Evolutionary conservation across 92 coral and sea anemone genomes (phyloP), one percentile per base, ranked within the genome.

Genomic region (Siderastrea siderea): DNA sequence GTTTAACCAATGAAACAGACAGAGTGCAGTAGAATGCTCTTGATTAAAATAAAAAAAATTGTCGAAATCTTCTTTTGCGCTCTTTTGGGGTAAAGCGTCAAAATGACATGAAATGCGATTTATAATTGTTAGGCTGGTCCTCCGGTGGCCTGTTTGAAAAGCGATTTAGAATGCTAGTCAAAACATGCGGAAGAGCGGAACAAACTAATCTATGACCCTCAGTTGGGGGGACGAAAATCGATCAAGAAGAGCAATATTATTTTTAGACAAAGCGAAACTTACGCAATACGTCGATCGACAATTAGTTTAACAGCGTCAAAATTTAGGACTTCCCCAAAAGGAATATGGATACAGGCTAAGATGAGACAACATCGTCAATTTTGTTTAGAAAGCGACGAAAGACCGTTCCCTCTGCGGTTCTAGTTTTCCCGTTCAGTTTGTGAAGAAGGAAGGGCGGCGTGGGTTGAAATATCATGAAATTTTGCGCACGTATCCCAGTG

Each of bases 141-240:
- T 59, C 58, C 71, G 86, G 86, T 70, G 86, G 78, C 68, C 86
- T 82, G 86, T 82, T 82, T 82, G 86, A 70, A 82, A 81, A 82
- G 75, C 68, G 54, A 82, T 70, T 82, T 82, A 47, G 44, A 60
- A 68, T 46, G 5, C 58, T 13, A 69, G 86, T 82, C 86, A 82
- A 82, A 82, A 82, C 86, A 82, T 14, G 77, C 86, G 78, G 77
- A 70, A 80, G 84, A 80, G 58, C 63, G 51, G 70, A 66, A 80
- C 64, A 65, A 81, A 81, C 86, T 19, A 68, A 53, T 44, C 45
- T 55, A 44, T 82, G 75, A 82, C 86, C 86, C 86, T 50, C 86
- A 14, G 86, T 45, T 70, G 86, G 86, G 78, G 86, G 86, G 48
- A 59, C 14, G 77, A 57, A 81, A 47, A 53, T 44, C 48, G 15